Conservation (phyloP, 2,113 vertebrate genomes). For the Heloderma charlesbogerti region DNA sequence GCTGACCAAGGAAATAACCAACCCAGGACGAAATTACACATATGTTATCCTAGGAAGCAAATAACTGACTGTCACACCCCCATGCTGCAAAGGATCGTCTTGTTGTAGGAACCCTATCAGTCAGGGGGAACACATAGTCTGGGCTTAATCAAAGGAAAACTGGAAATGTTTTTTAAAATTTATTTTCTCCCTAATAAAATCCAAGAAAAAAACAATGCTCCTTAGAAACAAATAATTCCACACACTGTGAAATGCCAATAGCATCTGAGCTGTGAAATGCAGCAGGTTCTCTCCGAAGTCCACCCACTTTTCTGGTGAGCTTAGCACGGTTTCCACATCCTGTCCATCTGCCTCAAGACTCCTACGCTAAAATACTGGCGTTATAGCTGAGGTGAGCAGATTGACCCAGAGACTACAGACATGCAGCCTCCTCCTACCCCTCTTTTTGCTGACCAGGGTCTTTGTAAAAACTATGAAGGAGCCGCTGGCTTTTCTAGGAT, state of each 20-base stretch:
- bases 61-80: not conserved
- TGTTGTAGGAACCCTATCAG: not conserved
- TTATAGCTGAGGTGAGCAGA: too few relatives aligned
- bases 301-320: not conserved
- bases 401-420: not conserved
- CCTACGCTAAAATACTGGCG: not conserved
- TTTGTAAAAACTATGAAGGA: not conserved
- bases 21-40: not conserved
- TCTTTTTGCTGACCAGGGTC: not conserved
- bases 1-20: not conserved
- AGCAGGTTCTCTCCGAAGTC: not conserved
- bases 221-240: not conserved
- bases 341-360: not conserved
- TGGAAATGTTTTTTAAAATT: not conserved
- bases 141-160: not conserved
- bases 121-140: not conserved
- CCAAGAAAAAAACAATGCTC: too few relatives aligned
- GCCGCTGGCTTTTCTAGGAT: not conserved
- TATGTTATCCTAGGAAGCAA: not conserved
- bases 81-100: not conserved
- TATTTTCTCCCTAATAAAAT: not conserved
- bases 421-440: too few relatives aligned
- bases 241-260: not conserved
- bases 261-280: not conserved
- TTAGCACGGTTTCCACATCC: not conserved